Evolutionary conservation across 2,888 invertebrate species (phyloP), one percentile per base, ranked within the genome.

Genomic region (Galerucella pusilla): DNA sequence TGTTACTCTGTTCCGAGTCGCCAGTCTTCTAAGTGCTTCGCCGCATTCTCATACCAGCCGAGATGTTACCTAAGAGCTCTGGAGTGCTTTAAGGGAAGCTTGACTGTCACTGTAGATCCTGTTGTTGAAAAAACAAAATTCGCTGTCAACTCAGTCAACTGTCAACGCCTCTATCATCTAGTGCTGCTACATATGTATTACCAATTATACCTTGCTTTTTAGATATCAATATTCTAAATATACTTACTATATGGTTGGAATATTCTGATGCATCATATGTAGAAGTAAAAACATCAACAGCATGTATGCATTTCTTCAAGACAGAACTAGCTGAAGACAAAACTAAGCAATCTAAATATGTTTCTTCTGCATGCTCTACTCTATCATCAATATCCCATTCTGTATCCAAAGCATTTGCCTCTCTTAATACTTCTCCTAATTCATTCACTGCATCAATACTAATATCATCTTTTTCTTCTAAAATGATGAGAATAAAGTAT

Each of bases 181-280:
- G 20, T 20, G 20, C 20, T 20, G 20, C 20, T 20, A 20, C 20
- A 20, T 20, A 42, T 14, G 5, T 49, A 2, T 49, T 14, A 49
- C 49, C 49, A 49, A 14, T 14, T 49, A 49, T 7, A 52, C 5
- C 7, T 6, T 52, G n/a, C n/a, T 52, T 52, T n/a, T 42, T 7
- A 52, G 5, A 52, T 14, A 52, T n/a, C 7, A n/a, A 52, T 52
- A 52, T 52, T n/a, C n/a, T 14, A 2, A 14, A 64, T 65, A 42
- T 66, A 83, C 83, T 78, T 82, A 91, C 90, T 79, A 91, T 88
- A 80, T 89, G 89, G 25, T 83, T 78, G 0, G 89, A 88, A 66
- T 91, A 88, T 71, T 89, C 89, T 52, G 86, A 86, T 14, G 86
- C 85, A 76, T 90, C 89, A 76, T 91, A 91, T 0, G 86, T 85